Evolutionary conservation across 2,797 vertebrate species (phyloP).

Genomic region (Synanceia verrucosa): DNA sequence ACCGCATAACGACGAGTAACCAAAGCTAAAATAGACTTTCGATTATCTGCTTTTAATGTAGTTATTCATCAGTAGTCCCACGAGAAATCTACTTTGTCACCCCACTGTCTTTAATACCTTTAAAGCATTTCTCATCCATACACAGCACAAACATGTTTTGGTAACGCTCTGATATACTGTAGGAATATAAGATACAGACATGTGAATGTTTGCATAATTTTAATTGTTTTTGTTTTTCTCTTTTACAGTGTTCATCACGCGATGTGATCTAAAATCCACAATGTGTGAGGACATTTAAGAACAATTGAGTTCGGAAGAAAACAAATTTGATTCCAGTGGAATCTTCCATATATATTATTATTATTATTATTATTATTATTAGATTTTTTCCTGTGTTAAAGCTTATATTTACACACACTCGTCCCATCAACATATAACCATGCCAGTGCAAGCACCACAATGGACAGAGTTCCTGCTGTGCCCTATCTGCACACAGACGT

Average conservation of each 20-base stretch:
- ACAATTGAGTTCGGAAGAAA: constrained; percentile 83
- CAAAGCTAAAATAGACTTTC: not conserved
- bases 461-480: constrained; percentile 99
- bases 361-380: constrained; percentile 71
- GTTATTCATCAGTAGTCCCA: not conserved
- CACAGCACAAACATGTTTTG: not conserved
- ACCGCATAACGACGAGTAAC: not conserved
- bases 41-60: not conserved
- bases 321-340: constrained; percentile 99
- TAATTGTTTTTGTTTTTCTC: constrained; percentile 36
- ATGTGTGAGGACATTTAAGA: constrained; percentile 85
- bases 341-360: constrained; percentile 88
- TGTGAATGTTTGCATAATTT: not conserved
- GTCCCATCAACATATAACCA: constrained; percentile 86
- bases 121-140: not conserved
- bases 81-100: constrained; percentile 3
- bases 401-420: constrained; percentile 64
- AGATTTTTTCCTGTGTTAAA: constrained; percentile 78
- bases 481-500: constrained; percentile 99
- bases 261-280: constrained; percentile 85
- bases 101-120: not conserved
- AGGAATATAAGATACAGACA: not conserved
- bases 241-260: constrained; percentile 83
- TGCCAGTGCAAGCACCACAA: constrained; percentile 99
- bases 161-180: not conserved